phyloP scores from a whole-genome alignment of 2,797 vertebrate genomes.

The Paratrypauchen microcephalus region DNA sequence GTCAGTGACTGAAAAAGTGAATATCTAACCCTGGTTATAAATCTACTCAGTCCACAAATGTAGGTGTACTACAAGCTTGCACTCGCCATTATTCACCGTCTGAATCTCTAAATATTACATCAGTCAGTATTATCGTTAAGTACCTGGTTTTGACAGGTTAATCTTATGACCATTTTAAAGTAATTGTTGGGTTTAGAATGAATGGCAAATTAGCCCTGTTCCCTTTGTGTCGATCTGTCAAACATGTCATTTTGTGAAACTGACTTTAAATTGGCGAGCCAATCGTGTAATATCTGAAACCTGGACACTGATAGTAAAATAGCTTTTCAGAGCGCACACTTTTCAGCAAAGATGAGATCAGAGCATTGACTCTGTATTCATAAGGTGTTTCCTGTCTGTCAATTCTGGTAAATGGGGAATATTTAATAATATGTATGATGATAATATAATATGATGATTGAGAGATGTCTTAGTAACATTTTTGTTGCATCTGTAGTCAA shows the following conservation, averaged over 20 bases:
- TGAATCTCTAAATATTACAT: slow-evolving; percentile 10
- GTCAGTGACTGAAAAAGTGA: not conserved
- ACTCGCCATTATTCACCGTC: not conserved
- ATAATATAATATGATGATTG: slow-evolving; percentile 25
- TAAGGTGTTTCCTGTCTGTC: slow-evolving; percentile 24
- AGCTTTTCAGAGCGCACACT: slow-evolving; percentile 17
- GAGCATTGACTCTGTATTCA: slow-evolving; percentile 14
- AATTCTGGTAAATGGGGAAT: slow-evolving; percentile 22
- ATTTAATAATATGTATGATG: no score
- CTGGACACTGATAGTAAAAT: slow-evolving; percentile 31
- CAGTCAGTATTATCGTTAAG: slow-evolving; percentile 2
- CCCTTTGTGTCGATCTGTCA: slow-evolving; percentile 18
- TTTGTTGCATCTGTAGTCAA: not conserved
- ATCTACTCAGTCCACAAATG: not conserved
- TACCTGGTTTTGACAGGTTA: slow-evolving; percentile 7
- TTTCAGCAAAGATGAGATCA: slow-evolving; percentile 15
- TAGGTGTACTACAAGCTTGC: not conserved
- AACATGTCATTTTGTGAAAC: slow-evolving; percentile 19
- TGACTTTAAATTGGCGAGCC: slow-evolving; percentile 25
- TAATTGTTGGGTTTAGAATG: slow-evolving; percentile 3
- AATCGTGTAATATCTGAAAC: slow-evolving; percentile 39
- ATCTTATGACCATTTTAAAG: not conserved
- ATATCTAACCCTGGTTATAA: not conserved
- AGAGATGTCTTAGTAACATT: slow-evolving; percentile 1
- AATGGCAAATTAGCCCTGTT: slow-evolving; percentile 12